phyloP scores from a whole-genome alignment of 2,888 invertebrate species.

The Agrochola circellaris region DNA sequence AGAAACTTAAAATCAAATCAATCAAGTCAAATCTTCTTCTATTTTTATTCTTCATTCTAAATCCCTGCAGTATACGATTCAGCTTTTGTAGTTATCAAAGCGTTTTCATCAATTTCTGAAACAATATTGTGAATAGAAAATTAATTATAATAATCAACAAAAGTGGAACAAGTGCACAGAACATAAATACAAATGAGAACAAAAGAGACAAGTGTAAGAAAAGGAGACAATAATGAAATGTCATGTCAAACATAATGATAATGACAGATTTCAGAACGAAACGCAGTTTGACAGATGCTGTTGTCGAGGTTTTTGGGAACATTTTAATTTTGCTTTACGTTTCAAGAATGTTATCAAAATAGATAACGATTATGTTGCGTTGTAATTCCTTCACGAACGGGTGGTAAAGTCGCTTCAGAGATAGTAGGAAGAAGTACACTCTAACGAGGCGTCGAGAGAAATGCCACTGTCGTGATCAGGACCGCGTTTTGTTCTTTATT shows the following conservation, averaged over 20 bases:
- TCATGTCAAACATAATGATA: slow-evolving; percentile 21
- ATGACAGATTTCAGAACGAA: slow-evolving; percentile 63
- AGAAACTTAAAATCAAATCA: too few species aligned
- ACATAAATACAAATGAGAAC: background rate
- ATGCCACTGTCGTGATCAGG: slow-evolving; percentile 79
- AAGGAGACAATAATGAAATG: slow-evolving; percentile 9
- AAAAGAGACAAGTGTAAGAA: slow-evolving; percentile 4
- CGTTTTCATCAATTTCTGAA: background rate
- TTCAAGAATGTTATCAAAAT: slow-evolving; percentile 85
- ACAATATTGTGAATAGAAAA: background rate
- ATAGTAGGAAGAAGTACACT: slow-evolving; percentile 63
- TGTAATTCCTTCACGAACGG: slow-evolving; percentile 70
- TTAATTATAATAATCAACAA: too few species aligned
- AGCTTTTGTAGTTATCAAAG: background rate
- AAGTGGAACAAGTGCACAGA: too few species aligned
- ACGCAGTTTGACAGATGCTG: slow-evolving; percentile 64
- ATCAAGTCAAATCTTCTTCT: too few species aligned
- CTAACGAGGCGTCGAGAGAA: slow-evolving; percentile 68
- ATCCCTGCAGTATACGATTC: background rate
- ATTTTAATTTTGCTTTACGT: slow-evolving; percentile 77
- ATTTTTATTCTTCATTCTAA: background rate
- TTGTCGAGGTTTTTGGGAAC: slow-evolving; percentile 73
- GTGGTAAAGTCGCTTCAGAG: slow-evolving; percentile 71
- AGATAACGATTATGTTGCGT: slow-evolving; percentile 82
- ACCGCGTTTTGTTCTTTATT: slow-evolving; percentile 78